A percentile compares a stretch with the other conserved stretches of the same genome.
Conservation (phyloP, 1,140 invertebrate genomes). For the Hetaerina americana region DNA sequence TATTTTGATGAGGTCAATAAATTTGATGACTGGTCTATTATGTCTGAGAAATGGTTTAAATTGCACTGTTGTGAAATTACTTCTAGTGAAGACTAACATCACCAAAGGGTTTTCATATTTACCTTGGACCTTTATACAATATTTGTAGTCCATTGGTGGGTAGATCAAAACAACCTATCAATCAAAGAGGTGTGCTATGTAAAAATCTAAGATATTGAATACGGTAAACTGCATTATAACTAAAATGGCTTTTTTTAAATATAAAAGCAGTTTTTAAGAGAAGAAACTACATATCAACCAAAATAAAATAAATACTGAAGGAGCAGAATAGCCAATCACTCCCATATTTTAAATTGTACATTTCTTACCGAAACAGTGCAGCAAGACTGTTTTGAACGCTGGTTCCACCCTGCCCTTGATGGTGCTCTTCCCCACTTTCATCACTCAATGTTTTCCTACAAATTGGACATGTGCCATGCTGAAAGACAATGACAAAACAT, state of each 20-base stretch:
- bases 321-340: too few relatives aligned
- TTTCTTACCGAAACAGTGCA: constrained; percentile 31
- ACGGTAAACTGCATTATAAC: too few relatives aligned
- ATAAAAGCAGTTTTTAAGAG: too few relatives aligned
- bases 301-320: too few relatives aligned
- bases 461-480: constrained; percentile 90
- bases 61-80: not conserved
- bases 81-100: not conserved
- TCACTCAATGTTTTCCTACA: constrained; percentile 68
- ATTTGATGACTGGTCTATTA: too few relatives aligned
- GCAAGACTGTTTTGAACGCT: constrained; percentile 27
- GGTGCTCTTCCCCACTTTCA: constrained; percentile 30
- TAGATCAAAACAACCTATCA: not conserved
- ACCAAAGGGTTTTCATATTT: not conserved
- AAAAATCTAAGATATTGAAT: too few relatives aligned
- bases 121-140: not conserved
- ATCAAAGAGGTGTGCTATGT: not conserved
- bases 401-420: constrained; percentile 21
- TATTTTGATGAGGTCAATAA: too few relatives aligned
- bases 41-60: not conserved
- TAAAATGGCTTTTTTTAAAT: too few relatives aligned
- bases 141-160: not conserved
- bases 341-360: too few relatives aligned
- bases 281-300: too few relatives aligned
- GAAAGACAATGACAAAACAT: constrained; percentile 20